Conservation (phyloP, 2,888 invertebrate species). For the Chorisops tibialis region DNA sequence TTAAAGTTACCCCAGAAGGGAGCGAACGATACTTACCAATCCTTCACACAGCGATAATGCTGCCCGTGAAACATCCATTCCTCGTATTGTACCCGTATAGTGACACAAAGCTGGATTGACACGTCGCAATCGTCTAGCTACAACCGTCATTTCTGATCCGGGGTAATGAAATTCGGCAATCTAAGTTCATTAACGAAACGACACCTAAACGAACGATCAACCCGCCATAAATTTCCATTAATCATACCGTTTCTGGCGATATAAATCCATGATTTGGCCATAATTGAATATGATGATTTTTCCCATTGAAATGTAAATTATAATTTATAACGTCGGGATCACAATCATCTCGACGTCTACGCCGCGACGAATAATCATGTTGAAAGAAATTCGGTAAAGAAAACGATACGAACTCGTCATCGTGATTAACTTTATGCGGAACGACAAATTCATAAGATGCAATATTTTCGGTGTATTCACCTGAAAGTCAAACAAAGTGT, state of each 20-base stretch:
- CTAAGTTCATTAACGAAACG: slow-evolving; percentile 36
- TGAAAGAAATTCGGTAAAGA: slow-evolving; percentile 53
- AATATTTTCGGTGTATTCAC: slow-evolving; percentile 55
- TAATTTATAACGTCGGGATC: slow-evolving; percentile 44
- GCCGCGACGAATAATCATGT: slow-evolving; percentile 37
- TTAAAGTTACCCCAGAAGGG: no score
- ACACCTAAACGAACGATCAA: slow-evolving; percentile 20
- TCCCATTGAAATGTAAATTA: slow-evolving; percentile 43
- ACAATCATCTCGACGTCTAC: slow-evolving; percentile 25
- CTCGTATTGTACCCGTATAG: slow-evolving; percentile 55
- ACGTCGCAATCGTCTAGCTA: slow-evolving; percentile 39
- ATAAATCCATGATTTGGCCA: slow-evolving; percentile 55
- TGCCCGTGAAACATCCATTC: slow-evolving; percentile 51
- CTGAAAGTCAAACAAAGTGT: slow-evolving; percentile 39
- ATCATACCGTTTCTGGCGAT: slow-evolving; percentile 46
- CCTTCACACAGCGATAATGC: slow-evolving; percentile 56
- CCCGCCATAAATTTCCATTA: no score
- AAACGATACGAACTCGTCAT: slow-evolving; percentile 53
- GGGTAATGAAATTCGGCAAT: slow-evolving; percentile 42
- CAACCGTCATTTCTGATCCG: slow-evolving; percentile 40
- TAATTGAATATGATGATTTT: slow-evolving; percentile 52
- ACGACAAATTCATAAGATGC: slow-evolving; percentile 52
- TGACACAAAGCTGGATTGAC: slow-evolving; percentile 50
- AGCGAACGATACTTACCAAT: no score
- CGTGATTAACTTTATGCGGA: slow-evolving; percentile 50